Conservation (phyloP, 2,797 vertebrate species). For the Sebastes jordani region DNA sequence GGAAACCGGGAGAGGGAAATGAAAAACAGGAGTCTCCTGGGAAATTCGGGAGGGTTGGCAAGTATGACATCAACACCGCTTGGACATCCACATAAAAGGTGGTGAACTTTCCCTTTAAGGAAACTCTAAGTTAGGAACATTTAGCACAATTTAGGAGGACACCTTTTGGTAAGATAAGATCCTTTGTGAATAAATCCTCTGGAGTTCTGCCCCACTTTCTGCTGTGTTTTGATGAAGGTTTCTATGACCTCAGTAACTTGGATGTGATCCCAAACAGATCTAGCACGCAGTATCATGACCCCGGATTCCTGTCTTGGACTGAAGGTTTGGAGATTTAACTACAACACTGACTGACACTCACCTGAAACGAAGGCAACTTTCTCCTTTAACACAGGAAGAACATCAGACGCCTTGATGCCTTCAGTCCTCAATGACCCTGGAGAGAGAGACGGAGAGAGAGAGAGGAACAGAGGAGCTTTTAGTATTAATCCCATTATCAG, state of each 20-base stretch:
- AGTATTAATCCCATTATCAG: constrained; percentile 78
- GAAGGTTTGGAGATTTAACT: background rate
- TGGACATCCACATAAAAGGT: background rate
- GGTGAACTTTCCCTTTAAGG: background rate
- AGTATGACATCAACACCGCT: background rate
- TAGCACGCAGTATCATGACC: background rate
- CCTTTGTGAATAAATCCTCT: too few species aligned
- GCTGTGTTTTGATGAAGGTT: background rate
- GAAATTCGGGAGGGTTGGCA: too few species aligned
- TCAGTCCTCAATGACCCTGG: constrained; percentile 94
- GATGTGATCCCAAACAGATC: background rate
- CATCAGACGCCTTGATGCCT: constrained; percentile 95
- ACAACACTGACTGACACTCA: constrained; percentile 71
- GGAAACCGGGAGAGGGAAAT: too few species aligned
- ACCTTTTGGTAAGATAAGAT: background rate
- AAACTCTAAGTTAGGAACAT: background rate
- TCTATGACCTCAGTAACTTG: background rate
- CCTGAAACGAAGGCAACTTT: constrained; percentile 98
- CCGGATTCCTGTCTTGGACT: background rate
- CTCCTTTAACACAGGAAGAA: constrained; percentile 95
- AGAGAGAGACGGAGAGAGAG: constrained; percentile 41
- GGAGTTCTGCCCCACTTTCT: background rate
- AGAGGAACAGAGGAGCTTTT: constrained; percentile 37
- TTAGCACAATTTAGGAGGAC: too few species aligned
- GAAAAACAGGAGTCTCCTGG: too few species aligned